A percentile compares a stretch with the other conserved stretches of the same genome.
phyloP scores from a whole-genome alignment of 2,888 invertebrate species.

The Craniophora ligustri region DNA sequence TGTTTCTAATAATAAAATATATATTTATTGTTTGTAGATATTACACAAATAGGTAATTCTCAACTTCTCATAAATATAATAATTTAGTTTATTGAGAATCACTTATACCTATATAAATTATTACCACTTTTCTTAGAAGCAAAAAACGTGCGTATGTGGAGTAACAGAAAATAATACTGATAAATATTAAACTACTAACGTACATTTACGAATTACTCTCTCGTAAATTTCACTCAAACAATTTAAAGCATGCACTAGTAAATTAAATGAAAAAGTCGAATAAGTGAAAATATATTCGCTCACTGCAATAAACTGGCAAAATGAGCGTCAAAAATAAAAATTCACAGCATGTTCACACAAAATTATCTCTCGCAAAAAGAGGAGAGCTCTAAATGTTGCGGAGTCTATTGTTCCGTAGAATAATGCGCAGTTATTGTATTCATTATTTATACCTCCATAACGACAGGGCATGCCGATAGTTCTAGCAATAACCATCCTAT shows the following conservation, averaged over 20 bases:
- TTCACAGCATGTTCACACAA: constrained; percentile 29
- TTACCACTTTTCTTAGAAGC: no score
- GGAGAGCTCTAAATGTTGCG: constrained; percentile 29
- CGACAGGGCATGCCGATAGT: constrained; percentile 45
- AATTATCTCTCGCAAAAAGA: constrained; percentile 42
- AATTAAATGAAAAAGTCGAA: constrained; percentile 19
- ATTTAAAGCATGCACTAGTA: constrained; percentile 14
- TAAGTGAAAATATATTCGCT: constrained; percentile 45
- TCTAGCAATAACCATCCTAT: constrained; percentile 42
- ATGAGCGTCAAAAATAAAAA: constrained; percentile 38
- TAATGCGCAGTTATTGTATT: constrained; percentile 31
- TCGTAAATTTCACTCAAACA: constrained; percentile 17
- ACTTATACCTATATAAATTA: no score
- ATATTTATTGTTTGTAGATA: no score
- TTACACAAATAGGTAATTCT: no score
- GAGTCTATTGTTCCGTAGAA: constrained; percentile 39
- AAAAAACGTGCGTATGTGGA: no score
- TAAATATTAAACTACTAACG: no score
- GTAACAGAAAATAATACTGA: no score
- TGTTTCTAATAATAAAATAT: no score
- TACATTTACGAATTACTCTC: not conserved
- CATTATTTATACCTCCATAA: constrained; percentile 48
- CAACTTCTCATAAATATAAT: no score
- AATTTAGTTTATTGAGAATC: no score
- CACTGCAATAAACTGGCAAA: constrained; percentile 39